phyloP scores from a whole-genome alignment of 2,113 vertebrate genomes.

The Vicugna pacos region DNA sequence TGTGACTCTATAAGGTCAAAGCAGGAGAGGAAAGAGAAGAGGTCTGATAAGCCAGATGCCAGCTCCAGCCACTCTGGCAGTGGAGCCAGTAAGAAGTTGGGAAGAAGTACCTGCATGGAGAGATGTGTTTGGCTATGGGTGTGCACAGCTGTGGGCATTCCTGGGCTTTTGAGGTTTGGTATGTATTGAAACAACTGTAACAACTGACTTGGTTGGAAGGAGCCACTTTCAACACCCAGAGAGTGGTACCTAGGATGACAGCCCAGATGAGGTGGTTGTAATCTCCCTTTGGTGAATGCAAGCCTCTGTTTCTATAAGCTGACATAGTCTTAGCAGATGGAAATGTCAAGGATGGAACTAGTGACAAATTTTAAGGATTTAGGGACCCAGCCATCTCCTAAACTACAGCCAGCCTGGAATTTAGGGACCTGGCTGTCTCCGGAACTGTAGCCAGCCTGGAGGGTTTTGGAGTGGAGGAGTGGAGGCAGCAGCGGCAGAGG shows the following conservation, averaged over 20 bases:
- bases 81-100: neutral
- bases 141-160: neutral
- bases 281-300: neutral
- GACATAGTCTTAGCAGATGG: neutral
- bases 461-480: neutral
- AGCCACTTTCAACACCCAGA: neutral
- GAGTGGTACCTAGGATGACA: neutral
- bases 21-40: neutral
- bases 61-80: neutral
- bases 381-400: neutral
- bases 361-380: neutral
- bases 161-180: neutral
- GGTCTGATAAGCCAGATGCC: neutral
- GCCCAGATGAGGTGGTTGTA: neutral
- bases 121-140: neutral
- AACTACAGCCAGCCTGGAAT: neutral
- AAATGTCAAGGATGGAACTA: neutral
- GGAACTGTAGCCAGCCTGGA: neutral
- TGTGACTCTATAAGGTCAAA: slow-evolving; percentile 19
- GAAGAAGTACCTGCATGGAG: neutral
- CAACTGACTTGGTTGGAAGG: neutral
- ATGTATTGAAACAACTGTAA: neutral
- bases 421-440: neutral
- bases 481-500: neutral
- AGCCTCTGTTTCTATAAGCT: neutral